Evolutionary conservation across 53 echinoderm and acorn worm genomes (phyloP).

Genomic region (Pentamera pediparva): DNA sequence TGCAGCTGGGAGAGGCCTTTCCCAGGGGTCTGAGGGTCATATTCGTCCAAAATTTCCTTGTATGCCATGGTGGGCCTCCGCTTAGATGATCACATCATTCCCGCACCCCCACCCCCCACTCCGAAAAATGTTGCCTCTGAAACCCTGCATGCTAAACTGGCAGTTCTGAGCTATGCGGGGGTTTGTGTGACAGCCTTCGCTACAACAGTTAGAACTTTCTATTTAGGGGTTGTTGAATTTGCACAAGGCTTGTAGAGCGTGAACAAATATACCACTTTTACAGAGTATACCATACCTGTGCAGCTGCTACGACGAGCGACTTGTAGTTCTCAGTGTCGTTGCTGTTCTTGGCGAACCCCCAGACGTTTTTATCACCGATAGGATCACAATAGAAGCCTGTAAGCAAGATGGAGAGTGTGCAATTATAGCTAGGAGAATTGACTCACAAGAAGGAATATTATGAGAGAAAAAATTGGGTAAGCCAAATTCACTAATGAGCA

Average conservation of each 20-base stretch:
- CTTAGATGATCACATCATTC: too few species aligned
- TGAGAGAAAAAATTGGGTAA: background rate
- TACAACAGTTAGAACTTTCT: too few species aligned
- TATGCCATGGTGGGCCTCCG: too few species aligned
- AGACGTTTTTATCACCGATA: conserved; percentile 65
- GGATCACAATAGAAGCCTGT: conserved; percentile 83
- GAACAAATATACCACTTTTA: background rate
- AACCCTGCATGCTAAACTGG: too few species aligned
- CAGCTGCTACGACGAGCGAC: conserved; percentile 64
- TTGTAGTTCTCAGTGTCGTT: conserved; percentile 18
- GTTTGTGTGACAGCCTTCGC: too few species aligned
- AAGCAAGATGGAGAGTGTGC: background rate
- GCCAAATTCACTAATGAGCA: background rate
- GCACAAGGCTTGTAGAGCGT: background rate
- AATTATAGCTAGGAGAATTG: background rate
- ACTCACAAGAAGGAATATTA: background rate
- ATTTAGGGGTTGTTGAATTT: too few species aligned
- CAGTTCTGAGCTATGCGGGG: background rate
- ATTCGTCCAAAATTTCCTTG: too few species aligned
- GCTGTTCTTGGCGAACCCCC: conserved; percentile 61
- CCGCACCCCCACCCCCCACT: too few species aligned
- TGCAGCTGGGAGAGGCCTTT: too few species aligned
- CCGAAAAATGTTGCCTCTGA: too few species aligned
- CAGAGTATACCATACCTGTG: conserved; percentile 2
- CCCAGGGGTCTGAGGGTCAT: too few species aligned